Percentiles rank a stretch among this genome's conserved stretches.
Conservation (phyloP, 2,113 vertebrate genomes). For the Rhynchomys soricoides region DNA sequence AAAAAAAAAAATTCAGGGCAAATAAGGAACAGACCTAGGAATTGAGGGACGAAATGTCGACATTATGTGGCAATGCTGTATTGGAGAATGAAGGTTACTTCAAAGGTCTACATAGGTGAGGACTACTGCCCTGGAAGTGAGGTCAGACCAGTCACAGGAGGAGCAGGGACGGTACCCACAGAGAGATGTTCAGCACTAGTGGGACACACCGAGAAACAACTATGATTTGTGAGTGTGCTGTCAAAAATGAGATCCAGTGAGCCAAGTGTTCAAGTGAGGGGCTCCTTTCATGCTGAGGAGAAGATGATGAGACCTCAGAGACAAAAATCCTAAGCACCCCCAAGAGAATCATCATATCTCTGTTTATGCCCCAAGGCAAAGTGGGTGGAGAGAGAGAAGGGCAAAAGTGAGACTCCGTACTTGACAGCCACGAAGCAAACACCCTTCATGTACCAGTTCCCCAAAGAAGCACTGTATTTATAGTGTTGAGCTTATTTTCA, state of each 20-base stretch:
- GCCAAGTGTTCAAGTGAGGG: no score
- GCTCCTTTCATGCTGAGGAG: accelerated
- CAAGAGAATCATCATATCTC: neutral
- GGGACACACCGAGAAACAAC: accelerated
- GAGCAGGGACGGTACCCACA: accelerated
- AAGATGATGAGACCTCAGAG: neutral
- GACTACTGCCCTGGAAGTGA: no score
- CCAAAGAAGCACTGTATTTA: neutral
- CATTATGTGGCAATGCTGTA: neutral
- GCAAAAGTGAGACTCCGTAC: neutral
- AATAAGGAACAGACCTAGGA: neutral
- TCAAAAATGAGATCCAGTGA: neutral
- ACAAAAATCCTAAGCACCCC: no score
- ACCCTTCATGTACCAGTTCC: neutral
- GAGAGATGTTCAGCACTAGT: neutral
- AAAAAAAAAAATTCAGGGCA: neutral
- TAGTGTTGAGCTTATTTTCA: neutral
- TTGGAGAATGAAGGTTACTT: neutral
- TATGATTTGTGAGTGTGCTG: no score
- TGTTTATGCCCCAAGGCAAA: neutral
- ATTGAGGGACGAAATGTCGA: neutral
- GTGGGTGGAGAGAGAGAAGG: neutral
- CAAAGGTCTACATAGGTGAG: accelerated
- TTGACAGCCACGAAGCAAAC: neutral
- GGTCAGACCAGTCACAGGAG: neutral